Evolutionary conservation across 2,113 vertebrate species (phyloP).

Genomic region (Acanthisitta chloris): DNA sequence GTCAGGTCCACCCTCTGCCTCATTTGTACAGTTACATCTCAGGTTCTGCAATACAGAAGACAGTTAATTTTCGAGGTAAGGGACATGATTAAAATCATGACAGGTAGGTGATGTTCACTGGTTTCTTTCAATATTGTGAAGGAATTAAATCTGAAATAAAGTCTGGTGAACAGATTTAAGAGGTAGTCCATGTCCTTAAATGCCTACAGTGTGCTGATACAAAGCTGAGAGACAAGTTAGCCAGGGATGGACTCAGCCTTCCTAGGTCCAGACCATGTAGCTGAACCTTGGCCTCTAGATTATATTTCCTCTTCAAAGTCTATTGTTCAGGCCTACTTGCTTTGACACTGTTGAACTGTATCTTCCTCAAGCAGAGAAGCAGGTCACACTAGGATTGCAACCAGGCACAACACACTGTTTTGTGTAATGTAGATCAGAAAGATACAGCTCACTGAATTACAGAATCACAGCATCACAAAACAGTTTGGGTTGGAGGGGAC

Average conservation of each 20-base stretch:
- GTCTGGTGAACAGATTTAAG: not conserved
- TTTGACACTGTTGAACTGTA: not conserved
- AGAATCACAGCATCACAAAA: not conserved
- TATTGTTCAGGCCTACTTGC: not conserved
- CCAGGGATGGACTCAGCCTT: not conserved
- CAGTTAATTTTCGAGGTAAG: not conserved
- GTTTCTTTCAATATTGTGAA: not conserved
- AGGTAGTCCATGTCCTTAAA: not conserved
- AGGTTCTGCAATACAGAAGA: not conserved
- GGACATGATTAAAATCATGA: not conserved
- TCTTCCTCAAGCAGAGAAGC: not conserved
- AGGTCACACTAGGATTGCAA: not conserved
- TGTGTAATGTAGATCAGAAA: not conserved
- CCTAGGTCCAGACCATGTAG: not conserved
- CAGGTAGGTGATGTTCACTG: not conserved
- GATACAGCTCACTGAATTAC: not conserved
- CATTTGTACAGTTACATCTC: not conserved
- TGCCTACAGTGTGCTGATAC: not conserved
- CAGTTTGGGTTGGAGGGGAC: not conserved
- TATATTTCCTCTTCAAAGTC: not conserved
- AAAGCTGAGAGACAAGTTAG: not conserved
- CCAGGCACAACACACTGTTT: not conserved
- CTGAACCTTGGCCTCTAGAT: not conserved
- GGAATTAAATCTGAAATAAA: not conserved
- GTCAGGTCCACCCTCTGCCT: not conserved